These are phyloP conservation scores for Gyrodactylus salaris DNA, from an alignment of 1,140 invertebrate species.

Conservation along the genomic window DNA sequence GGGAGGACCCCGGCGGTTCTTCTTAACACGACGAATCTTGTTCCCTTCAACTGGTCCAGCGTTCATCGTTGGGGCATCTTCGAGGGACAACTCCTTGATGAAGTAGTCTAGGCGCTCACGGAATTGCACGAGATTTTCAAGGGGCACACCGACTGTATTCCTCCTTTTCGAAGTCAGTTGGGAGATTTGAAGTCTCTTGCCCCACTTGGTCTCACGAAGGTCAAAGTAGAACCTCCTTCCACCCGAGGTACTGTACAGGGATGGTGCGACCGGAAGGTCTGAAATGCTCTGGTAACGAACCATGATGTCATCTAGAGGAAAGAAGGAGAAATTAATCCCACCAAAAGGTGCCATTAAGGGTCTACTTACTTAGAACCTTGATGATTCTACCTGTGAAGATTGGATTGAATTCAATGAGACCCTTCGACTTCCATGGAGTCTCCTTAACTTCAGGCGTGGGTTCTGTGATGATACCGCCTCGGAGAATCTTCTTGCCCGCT, in stretches of 20 bases:
- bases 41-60: too few species aligned
- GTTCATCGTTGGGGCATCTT: background rate
- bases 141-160: background rate
- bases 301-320: background rate
- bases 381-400: background rate
- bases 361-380: background rate
- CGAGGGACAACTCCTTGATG: background rate
- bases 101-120: background rate
- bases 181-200: slow-evolving; percentile 1
- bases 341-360: background rate
- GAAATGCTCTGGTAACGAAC: background rate
- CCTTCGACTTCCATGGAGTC: background rate
- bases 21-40: background rate
- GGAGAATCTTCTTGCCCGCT: background rate
- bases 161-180: background rate
- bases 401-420: background rate
- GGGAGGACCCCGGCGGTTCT: background rate
- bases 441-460: background rate
- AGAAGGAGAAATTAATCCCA: background rate
- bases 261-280: background rate
- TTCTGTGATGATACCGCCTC: background rate
- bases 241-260: background rate
- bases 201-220: background rate
- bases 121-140: background rate
- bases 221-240: slow-evolving; percentile 6